These are phyloP conservation scores for Strigamia transsilvanica DNA, from an alignment of 2,888 invertebrate species.

Conservation along the genomic window DNA sequence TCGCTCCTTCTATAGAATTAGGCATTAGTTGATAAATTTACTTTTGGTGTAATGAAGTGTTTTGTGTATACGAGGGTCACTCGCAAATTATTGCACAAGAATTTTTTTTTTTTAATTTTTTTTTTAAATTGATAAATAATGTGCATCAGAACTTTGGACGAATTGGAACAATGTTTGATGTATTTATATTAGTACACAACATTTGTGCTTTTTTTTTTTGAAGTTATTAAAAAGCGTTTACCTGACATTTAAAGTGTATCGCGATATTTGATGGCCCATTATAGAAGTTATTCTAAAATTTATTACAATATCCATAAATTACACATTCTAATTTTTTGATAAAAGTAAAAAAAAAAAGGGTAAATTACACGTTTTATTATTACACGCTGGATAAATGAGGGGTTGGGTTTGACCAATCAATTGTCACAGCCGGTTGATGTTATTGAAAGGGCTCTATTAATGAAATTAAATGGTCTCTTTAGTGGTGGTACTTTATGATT, in stretches of 20 bases:
- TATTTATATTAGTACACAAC: too few species aligned
- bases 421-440: conserved; percentile 33
- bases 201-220: too few species aligned
- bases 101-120: neutral
- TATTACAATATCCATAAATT: neutral
- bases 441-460: conserved; percentile 18
- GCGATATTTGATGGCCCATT: too few species aligned
- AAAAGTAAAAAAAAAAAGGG: neutral
- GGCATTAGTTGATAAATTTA: conserved; percentile 28
- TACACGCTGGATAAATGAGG: neutral
- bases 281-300: neutral
- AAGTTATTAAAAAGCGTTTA: too few species aligned
- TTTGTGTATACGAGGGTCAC: too few species aligned
- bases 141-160: neutral
- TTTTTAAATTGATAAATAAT: too few species aligned
- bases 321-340: neutral
- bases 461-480: conserved; percentile 19
- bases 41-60: neutral
- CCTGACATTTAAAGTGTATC: too few species aligned
- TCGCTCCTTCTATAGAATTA: neutral
- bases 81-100: neutral
- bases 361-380: conserved; percentile 32
- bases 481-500: conserved; percentile 36
- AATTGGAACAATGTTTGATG: too few species aligned
- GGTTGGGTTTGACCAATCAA: conserved; percentile 26